Evolutionary conservation across 2,888 invertebrate species (phyloP).

Genomic region (Phyllotreta cruciferae): DNA sequence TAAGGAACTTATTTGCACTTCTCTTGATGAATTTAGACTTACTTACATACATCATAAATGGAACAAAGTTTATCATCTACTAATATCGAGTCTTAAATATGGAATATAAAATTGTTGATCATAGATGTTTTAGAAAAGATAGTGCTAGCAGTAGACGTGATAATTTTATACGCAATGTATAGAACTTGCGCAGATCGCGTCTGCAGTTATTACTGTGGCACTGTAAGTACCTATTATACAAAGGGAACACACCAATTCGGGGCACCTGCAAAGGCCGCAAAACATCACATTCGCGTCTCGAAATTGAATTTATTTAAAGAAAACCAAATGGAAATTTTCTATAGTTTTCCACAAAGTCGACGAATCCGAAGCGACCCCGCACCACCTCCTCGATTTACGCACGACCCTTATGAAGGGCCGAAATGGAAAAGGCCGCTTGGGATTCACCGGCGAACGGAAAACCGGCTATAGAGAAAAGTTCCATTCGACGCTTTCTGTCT

Average conservation of each 20-base stretch:
- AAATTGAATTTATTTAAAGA: constrained; percentile 18
- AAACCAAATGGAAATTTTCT: constrained; percentile 27
- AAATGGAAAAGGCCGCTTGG: not conserved
- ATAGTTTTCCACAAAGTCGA: constrained; percentile 3
- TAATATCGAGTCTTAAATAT: no score
- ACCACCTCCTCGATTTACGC: not conserved
- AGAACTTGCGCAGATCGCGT: no score
- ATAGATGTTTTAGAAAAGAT: no score
- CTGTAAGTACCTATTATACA: not conserved
- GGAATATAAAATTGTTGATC: no score
- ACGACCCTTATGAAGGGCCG: constrained; percentile 23
- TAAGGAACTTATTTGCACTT: no score
- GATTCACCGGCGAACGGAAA: not conserved
- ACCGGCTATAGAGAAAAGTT: constrained; percentile 16
- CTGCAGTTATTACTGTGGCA: no score
- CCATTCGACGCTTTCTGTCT: constrained; percentile 15
- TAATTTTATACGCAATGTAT: no score
- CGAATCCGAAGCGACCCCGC: constrained; percentile 4
- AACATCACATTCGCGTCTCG: constrained; percentile 20
- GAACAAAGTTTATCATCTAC: no score
- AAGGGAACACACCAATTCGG: no score
- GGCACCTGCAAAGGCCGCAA: not conserved
- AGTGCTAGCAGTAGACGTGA: no score
- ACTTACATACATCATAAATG: no score
- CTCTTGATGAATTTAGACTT: no score